These are phyloP conservation scores for Astyanax mexicanus DNA, from an alignment of 2,797 vertebrate species.

Conservation along the genomic window DNA sequence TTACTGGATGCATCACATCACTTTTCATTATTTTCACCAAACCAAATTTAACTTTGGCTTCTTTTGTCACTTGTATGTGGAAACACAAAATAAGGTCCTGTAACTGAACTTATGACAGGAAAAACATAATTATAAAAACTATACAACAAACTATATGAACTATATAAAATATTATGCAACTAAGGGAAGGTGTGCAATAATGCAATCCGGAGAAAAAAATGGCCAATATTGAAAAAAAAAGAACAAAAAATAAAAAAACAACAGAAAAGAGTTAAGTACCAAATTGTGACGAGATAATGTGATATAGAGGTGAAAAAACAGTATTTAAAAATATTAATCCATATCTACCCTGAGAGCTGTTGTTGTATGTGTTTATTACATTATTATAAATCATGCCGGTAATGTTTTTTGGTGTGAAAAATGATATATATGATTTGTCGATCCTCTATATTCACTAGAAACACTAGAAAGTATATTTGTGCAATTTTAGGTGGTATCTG, in stretches of 20 bases:
- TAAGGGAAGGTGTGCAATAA: background rate
- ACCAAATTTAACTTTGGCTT: background rate
- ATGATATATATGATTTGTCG: slow-evolving; percentile 3
- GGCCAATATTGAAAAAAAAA: background rate
- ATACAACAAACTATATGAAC: background rate
- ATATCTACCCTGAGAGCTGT: too few relatives aligned
- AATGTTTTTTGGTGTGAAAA: background rate
- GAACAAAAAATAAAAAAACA: too few relatives aligned
- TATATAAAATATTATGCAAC: background rate
- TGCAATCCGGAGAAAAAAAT: background rate
- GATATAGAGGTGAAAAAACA: too few relatives aligned
- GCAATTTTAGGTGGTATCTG: background rate
- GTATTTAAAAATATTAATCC: too few relatives aligned
- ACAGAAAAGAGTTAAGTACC: too few relatives aligned
- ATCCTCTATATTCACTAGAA: background rate
- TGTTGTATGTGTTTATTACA: too few relatives aligned
- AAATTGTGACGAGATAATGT: background rate
- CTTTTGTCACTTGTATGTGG: background rate
- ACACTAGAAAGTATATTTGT: background rate
- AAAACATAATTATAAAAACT: too few relatives aligned
- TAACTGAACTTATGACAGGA: background rate
- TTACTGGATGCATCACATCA: background rate
- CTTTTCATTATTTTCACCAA: background rate
- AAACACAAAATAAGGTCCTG: background rate
- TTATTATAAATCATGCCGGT: slow-evolving; percentile 1